A percentile compares a stretch with the other conserved stretches of the same genome.
Conservation (phyloP, 2,888 invertebrate species). For the Cephus pulcher region DNA sequence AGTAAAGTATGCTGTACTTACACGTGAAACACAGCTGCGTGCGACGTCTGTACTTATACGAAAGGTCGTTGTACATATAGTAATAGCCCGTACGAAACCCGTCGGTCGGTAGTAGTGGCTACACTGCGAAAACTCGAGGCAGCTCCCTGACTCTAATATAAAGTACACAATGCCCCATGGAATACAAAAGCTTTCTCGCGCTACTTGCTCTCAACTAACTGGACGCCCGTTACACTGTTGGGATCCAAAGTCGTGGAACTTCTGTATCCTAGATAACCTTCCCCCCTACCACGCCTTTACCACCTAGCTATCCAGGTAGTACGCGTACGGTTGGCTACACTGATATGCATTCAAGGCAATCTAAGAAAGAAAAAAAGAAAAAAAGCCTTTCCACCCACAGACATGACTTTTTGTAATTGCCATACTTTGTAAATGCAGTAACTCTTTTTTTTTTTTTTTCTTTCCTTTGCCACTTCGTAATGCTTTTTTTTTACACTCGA, state of each 20-base stretch:
- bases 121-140: neutral
- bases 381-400: neutral
- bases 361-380: neutral
- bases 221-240: conserved; percentile 16
- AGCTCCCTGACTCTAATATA: conserved; percentile 25
- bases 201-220: conserved; percentile 33
- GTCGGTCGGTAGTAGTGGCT: neutral
- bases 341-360: neutral
- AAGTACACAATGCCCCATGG: conserved; percentile 35
- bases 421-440: neutral
- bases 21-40: neutral
- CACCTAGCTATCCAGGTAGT: neutral
- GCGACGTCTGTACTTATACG: neutral
- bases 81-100: neutral
- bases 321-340: neutral
- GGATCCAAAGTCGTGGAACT: neutral
- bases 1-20: neutral
- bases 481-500: neutral
- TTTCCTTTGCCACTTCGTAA: no score
- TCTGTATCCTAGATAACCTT: neutral
- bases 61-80: neutral
- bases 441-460: no score
- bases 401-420: neutral
- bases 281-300: neutral
- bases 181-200: conserved; percentile 32